phyloP scores from a whole-genome alignment of 2,888 invertebrate genomes.

The Dasysyrphus tricinctus region DNA sequence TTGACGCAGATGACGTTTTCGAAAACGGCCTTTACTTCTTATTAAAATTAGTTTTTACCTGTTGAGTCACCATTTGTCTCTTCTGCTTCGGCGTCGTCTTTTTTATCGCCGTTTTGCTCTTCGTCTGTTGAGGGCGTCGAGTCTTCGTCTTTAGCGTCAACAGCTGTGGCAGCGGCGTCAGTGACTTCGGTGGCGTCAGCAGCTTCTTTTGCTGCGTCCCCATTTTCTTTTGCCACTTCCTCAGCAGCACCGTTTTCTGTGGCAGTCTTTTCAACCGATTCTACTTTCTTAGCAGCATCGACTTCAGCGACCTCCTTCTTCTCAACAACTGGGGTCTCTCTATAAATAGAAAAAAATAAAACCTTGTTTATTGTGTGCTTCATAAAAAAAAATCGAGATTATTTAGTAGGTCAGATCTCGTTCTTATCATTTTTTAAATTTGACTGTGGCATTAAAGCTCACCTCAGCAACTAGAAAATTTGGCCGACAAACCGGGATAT shows the following conservation, averaged over 20 bases:
- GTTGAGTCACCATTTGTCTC: constrained; percentile 82
- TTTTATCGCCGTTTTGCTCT: constrained; percentile 76
- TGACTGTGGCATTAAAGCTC: background rate
- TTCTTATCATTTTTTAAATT: constrained; percentile 17
- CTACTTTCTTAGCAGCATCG: constrained; percentile 79
- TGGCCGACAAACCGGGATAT: no score
- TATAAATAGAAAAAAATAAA: constrained; percentile 65
- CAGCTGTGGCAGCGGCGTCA: constrained; percentile 77
- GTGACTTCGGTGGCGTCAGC: constrained; percentile 78
- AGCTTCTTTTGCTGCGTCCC: constrained; percentile 77
- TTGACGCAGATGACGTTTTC: no score
- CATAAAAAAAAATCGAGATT: background rate
- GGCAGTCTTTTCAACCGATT: constrained; percentile 78
- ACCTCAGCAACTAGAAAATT: background rate
- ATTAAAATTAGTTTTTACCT: constrained; percentile 77
- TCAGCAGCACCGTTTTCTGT: constrained; percentile 80
- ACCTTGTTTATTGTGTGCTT: background rate
- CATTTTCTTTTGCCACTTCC: constrained; percentile 79
- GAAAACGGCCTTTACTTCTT: no score
- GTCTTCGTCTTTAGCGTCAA: constrained; percentile 79
- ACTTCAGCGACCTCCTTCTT: constrained; percentile 82
- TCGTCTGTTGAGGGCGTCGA: constrained; percentile 76
- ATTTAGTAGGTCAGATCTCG: background rate
- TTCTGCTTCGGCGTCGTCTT: constrained; percentile 76
- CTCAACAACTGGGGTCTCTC: constrained; percentile 83